Conservation (phyloP, 2,888 invertebrate species). For the Diaperis boleti region DNA sequence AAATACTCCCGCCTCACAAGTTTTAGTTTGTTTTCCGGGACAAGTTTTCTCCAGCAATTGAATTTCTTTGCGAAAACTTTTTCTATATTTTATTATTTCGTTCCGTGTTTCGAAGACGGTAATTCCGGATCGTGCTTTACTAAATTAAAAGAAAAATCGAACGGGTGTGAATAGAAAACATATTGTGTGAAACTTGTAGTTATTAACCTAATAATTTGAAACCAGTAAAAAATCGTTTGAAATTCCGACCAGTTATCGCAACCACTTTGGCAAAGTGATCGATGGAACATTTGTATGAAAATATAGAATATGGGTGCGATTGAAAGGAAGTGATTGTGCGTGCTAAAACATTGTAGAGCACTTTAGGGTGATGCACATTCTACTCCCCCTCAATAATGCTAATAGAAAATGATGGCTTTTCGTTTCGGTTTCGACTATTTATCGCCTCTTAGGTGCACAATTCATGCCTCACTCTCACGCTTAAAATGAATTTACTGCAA, state of each 20-base stretch:
- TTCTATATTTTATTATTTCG: conserved; percentile 31
- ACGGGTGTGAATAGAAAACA: neutral
- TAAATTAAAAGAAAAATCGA: neutral
- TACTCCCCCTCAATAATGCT: conserved; percentile 27
- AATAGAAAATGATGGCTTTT: conserved; percentile 6
- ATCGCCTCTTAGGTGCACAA: conserved; percentile 9
- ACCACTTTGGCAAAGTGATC: conserved; percentile 37
- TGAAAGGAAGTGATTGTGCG: conserved; percentile 52
- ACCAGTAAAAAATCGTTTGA: conserved; percentile 33
- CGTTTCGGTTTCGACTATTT: conserved; percentile 16
- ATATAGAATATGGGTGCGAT: conserved; percentile 43
- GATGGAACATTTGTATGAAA: conserved; percentile 38
- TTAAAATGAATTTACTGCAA: conserved; percentile 9
- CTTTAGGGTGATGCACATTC: conserved; percentile 37
- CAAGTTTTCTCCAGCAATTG: conserved; percentile 33
- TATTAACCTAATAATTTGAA: too few species aligned
- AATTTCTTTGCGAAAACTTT: conserved; percentile 32
- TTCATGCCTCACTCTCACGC: conserved; percentile 14
- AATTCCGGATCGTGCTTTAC: neutral
- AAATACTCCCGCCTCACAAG: conserved; percentile 31
- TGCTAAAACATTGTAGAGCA: conserved; percentile 50
- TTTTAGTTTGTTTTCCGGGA: conserved; percentile 31
- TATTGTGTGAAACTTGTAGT: too few species aligned
- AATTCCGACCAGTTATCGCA: conserved; percentile 28
- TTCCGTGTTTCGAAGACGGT: neutral